phyloP scores from a whole-genome alignment of 2,888 invertebrate species.

The Latrodectus elegans region DNA sequence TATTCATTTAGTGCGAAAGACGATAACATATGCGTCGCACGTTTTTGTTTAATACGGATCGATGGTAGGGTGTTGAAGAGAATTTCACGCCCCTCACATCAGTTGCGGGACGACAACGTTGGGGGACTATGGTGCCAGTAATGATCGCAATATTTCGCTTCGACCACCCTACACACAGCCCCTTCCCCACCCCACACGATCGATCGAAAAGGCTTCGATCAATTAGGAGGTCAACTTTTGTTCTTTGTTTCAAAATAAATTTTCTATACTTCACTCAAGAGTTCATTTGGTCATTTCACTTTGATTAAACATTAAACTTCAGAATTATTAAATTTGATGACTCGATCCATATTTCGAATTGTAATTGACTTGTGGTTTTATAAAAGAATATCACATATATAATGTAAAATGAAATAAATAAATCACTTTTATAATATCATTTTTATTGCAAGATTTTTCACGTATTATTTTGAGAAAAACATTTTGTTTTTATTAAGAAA shows the following conservation, averaged over 20 bases:
- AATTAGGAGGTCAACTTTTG: constrained; percentile 38
- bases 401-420: no score
- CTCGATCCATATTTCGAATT: no score
- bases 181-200: constrained; percentile 6
- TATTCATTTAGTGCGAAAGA: constrained; percentile 62
- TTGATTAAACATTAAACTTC: no score
- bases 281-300: no score
- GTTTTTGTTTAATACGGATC: constrained; percentile 69
- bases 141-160: constrained; percentile 7
- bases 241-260: background rate
- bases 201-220: constrained; percentile 41
- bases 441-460: no score
- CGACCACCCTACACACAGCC: background rate
- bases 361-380: no score
- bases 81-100: constrained; percentile 62
- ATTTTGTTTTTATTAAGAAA: no score
- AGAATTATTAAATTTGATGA: no score
- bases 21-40: constrained; percentile 67
- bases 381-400: no score
- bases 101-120: constrained; percentile 31
- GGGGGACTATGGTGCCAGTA: constrained; percentile 11
- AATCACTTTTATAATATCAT: no score
- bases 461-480: no score
- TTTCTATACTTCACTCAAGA: no score
- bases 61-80: constrained; percentile 49